A percentile compares a stretch with the other conserved stretches of the same genome.
phyloP scores from a whole-genome alignment of 2,113 vertebrate genomes.

The Cyrtonyx montezumae region DNA sequence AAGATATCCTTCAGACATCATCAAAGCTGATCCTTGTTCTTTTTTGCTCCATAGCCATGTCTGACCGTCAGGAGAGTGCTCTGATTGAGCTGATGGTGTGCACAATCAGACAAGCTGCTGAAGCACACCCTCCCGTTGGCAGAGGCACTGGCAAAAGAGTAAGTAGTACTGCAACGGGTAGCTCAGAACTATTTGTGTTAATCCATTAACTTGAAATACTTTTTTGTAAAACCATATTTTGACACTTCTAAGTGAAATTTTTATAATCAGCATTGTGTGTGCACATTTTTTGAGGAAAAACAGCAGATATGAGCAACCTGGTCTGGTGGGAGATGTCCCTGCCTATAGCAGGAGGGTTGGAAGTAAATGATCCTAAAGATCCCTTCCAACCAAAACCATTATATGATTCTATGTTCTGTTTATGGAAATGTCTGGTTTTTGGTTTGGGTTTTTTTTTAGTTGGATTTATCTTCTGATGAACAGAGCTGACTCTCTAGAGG shows the following conservation, averaged over 20 bases:
- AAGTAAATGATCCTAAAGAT: too few relatives aligned
- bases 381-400: too few relatives aligned
- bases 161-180: constrained; percentile 40
- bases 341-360: too few relatives aligned
- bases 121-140: constrained; percentile 97
- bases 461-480: background rate
- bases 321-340: too few relatives aligned
- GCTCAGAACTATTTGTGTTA: background rate
- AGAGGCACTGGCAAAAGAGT: constrained; percentile 98
- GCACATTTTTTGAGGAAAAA: background rate
- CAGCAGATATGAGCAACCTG: too few relatives aligned
- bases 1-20: background rate
- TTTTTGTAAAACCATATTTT: background rate
- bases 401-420: background rate
- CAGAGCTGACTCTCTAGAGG: background rate
- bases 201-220: background rate
- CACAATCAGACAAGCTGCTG: constrained; percentile 96
- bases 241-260: background rate
- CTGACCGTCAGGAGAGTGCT: constrained; percentile 95
- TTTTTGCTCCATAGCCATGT: constrained; percentile 83
- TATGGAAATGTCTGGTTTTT: background rate
- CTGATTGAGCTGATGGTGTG: constrained; percentile 97
- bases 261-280: background rate
- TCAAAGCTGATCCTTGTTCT: background rate
- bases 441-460: background rate